These are phyloP conservation scores for Papilio demoleus DNA, from an alignment of 2,888 invertebrate genomes.

Conservation along the genomic window DNA sequence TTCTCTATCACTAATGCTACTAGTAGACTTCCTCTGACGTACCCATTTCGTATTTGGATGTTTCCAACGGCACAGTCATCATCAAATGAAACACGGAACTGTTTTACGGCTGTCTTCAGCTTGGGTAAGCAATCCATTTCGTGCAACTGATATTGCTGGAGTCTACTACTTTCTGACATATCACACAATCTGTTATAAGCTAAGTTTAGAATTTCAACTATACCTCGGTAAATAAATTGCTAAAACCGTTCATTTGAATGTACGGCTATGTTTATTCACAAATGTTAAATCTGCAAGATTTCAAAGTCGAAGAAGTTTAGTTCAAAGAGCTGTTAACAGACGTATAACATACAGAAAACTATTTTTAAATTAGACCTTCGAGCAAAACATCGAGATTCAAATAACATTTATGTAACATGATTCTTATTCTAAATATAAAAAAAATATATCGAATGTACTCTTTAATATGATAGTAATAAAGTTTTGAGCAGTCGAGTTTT, in stretches of 20 bases:
- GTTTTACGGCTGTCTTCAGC: no score
- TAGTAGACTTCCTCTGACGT: no score
- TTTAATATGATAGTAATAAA: neutral
- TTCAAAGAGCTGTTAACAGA: conserved; percentile 17
- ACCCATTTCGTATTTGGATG: no score
- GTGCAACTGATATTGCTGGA: no score
- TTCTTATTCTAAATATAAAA: neutral
- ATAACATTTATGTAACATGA: conserved; percentile 19
- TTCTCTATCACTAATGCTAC: no score
- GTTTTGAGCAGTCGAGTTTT: neutral
- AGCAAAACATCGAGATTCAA: conserved; percentile 19
- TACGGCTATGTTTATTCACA: conserved; percentile 19
- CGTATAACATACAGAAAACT: conserved; percentile 6
- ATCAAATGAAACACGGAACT: no score
- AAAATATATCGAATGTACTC: conserved; percentile 9
- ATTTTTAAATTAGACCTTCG: conserved; percentile 28
- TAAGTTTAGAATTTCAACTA: no score
- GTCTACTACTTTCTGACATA: no score
- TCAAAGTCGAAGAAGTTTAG: conserved; percentile 22
- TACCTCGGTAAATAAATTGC: neutral
- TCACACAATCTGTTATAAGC: no score
- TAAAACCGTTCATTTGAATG: neutral
- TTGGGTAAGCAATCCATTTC: no score
- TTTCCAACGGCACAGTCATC: no score
- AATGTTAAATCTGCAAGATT: conserved; percentile 22